Evolutionary conservation across 2,888 invertebrate genomes (phyloP), one percentile per base, ranked within the genome.

Genomic region (Craniophora ligustri): DNA sequence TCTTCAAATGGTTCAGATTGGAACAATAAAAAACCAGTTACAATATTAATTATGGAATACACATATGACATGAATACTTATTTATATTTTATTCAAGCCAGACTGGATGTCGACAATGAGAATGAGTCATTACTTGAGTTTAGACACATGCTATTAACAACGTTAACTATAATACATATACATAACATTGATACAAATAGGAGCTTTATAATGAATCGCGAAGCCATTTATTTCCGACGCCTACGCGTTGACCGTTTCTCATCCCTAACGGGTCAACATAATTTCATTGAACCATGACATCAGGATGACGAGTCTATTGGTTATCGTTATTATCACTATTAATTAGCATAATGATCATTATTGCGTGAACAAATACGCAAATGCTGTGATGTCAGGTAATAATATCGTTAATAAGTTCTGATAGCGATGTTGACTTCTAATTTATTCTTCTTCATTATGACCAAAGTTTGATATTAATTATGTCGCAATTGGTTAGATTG

Each of bases 241-340:
- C 64, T 41, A 67, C 68, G 15, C 14, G 28, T 38, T 50, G 16
- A 16, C 18, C 18, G 44, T 44, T 46, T 58, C 28, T 67, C 70
- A 59, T 53, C 72, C 72, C 64, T 71, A 61, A 54, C 53, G 34
- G 55, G 46, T 44, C 16, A 34, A 51, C 31, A 53, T 31, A 50
- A 61, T 61, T 58, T 47, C 35, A 66, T 61, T 68, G 38, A 63
- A 31, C n/a, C 26, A 65, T 74, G 61, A 65, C 63, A 76, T 70
- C 65, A 65, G 32, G 13, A 39, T 63, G 58, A 58, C 44, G 54
- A 18, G 28, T 65, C 35, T 67, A 61, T 74, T 67, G 46, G 26
- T 55, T 41, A 46, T 60, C 57, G 51, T 57, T 32, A 62, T 71
- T 68, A 62, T 39, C 41, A 50, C 18, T 35, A 55, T 23, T 45